These are phyloP conservation scores for Digitonthophagus gazella DNA, from an alignment of 2,888 invertebrate species.

Conservation along the genomic window DNA sequence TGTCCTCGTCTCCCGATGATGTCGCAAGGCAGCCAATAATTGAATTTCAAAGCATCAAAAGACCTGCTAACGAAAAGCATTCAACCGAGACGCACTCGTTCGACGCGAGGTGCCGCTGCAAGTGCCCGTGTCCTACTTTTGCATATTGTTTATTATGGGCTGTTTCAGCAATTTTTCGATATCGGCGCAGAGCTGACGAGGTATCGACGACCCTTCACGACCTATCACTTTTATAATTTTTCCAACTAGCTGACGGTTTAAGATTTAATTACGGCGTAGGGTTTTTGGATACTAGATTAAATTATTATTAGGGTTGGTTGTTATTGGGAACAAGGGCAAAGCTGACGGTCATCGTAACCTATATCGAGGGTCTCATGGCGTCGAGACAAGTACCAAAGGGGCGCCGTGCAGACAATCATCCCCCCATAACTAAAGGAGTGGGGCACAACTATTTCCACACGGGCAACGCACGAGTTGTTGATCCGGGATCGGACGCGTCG, in stretches of 20 bases:
- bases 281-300: too few relatives aligned
- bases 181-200: background rate
- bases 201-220: background rate
- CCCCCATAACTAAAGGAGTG: background rate
- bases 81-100: background rate
- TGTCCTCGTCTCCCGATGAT: too few relatives aligned
- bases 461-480: background rate
- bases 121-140: constrained; percentile 24
- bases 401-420: background rate
- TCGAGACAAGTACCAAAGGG: too few relatives aligned
- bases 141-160: constrained; percentile 26
- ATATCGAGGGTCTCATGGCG: too few relatives aligned
- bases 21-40: background rate
- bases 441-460: background rate
- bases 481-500: background rate
- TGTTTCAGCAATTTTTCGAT: constrained; percentile 25
- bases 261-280: background rate
- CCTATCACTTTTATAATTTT: background rate
- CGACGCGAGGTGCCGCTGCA: background rate
- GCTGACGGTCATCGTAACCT: too few relatives aligned
- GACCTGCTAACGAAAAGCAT: background rate
- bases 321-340: too few relatives aligned
- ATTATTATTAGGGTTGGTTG: too few relatives aligned
- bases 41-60: background rate
- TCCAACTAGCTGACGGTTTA: background rate